Base-by-base conservation (phyloP, 2,888 invertebrate species). In the Itoplectis maculator region DNA sequence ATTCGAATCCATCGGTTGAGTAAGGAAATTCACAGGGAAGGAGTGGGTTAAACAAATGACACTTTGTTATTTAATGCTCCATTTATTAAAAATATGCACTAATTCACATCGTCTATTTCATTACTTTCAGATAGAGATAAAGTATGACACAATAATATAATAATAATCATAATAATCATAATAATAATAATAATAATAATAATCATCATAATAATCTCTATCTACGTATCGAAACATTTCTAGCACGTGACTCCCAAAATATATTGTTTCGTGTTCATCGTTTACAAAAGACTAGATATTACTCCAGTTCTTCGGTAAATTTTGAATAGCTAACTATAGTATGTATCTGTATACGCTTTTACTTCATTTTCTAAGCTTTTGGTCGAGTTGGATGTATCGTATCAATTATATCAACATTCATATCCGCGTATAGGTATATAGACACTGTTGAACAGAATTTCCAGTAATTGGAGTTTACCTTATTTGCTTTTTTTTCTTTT, bases 41-140 rank as follows among this genome's bases (percentile, higher is more conserved):
- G 11, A 20, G 20, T 40, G 45, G 42, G 6, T 20, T 80, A 51
- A 54, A 79, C 56, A 49, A n/a, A n/a, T n/a, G n/a, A n/a, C n/a
- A n/a, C n/a, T n/a, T n/a, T 82, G 69, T 87, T 80, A 87, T 89
- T 90, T 88, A 84, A 90, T 88, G 88, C 88, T 92, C 92, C 91
- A 92, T 92, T 92, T 92, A 92, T 92, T 92, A 92, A 92, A 92
- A 92, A 92, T 92, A 92, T 92, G 88, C 91, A 90, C 89, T 92
- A 91, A 89, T 91, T 91, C 90, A 91, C 89, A 90, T 90, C 86
- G 88, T 88, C 89, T 90, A 89, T 90, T 89, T 86, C 88, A 88
- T 91, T 90, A 92, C 91, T 92, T 92, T 92, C 92, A 91, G 86
- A 89, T 84, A 86, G 87, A 90, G 84, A 51, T 90, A 88, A 86